Evolutionary conservation across 2,888 invertebrate genomes (phyloP), one percentile per base, ranked within the genome.

Genomic region (Ichneumoninae sp.): DNA sequence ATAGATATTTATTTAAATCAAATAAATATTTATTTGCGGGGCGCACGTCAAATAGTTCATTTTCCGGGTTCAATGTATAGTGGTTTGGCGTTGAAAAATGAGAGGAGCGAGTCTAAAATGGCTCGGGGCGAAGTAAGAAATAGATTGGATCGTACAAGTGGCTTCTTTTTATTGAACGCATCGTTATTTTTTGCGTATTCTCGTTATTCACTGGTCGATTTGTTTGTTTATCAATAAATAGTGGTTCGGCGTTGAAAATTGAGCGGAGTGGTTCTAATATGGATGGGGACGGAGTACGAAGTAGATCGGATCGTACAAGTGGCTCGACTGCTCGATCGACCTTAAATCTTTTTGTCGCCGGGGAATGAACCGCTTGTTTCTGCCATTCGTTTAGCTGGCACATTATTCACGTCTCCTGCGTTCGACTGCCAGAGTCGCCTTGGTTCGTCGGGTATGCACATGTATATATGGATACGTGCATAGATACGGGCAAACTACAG

Each of bases 401-500:
- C 62, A 62, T 62, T 79, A 70, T 79, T 79, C 62, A 62, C 70
- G 70, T 80, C 71, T 66, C 66, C 71, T 72, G 72, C 79, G 71
- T 72, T 72, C 65, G 52, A 40, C 74, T 68, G 40, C 33, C 30
- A 50, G 33, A 30, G 52, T 74, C 60, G 57, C 44, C 47, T 65
- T 44, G 22, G 66, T 74, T 62, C 44, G 44, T 70, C 72, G 22
- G 13, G 57, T 26, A 57, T 33, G 52, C 52, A 30, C 70, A 26
- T 54, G 40, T 40, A 47, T 16, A 16, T 47, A 62, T 16, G n/a
- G 33, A 62, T 62, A 54, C 65, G 54, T 65, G 44, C 72, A 65
- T 50, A 66, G 40, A 66, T 50, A 66, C 40, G 66, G 40, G 40
- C 40, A 66, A 54, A 54, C 16, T 65, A 71, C 52, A 66, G 62